A percentile compares a stretch with the other conserved stretches of the same genome.
Evolutionary conservation across 2,888 invertebrate genomes (phyloP).

Genomic region (Cosmia trapezina): DNA sequence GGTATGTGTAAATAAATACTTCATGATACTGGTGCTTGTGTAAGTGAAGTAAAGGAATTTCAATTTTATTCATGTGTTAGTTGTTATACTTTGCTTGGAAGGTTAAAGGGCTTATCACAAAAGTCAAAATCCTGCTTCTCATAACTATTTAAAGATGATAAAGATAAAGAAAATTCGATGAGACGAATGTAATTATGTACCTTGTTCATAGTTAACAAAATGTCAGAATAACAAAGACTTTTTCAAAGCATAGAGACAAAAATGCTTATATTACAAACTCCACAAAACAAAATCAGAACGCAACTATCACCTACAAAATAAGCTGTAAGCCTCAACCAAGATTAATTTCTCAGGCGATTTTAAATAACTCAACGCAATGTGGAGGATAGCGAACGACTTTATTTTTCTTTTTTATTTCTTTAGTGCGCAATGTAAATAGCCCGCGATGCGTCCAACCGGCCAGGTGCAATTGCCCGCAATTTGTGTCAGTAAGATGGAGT

Average conservation of each 20-base stretch:
- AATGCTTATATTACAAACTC: not conserved
- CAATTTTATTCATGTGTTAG: not conserved
- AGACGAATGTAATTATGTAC: not conserved
- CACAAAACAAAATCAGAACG: constrained; percentile 21
- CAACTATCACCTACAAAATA: constrained; percentile 46
- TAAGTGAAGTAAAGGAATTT: not conserved
- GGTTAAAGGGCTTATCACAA: not conserved
- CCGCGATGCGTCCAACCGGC: constrained; percentile 70
- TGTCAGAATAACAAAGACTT: too few relatives aligned
- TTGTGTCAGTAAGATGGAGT: constrained; percentile 79
- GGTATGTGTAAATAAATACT: constrained; percentile 26
- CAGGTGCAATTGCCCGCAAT: constrained; percentile 87
- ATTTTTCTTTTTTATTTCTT: constrained; percentile 67
- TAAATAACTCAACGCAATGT: constrained; percentile 70
- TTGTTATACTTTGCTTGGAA: not conserved
- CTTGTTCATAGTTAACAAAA: not conserved
- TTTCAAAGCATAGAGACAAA: too few relatives aligned
- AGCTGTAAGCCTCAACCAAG: constrained; percentile 52
- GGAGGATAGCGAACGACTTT: constrained; percentile 63
- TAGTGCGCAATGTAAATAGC: constrained; percentile 79
- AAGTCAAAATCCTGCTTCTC: not conserved
- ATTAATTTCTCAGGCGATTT: constrained; percentile 65
- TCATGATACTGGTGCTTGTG: not conserved
- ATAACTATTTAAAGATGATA: not conserved
- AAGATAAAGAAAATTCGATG: not conserved